Evolutionary conservation across 2,113 vertebrate genomes (phyloP).

Genomic region (Prinia subflava): DNA sequence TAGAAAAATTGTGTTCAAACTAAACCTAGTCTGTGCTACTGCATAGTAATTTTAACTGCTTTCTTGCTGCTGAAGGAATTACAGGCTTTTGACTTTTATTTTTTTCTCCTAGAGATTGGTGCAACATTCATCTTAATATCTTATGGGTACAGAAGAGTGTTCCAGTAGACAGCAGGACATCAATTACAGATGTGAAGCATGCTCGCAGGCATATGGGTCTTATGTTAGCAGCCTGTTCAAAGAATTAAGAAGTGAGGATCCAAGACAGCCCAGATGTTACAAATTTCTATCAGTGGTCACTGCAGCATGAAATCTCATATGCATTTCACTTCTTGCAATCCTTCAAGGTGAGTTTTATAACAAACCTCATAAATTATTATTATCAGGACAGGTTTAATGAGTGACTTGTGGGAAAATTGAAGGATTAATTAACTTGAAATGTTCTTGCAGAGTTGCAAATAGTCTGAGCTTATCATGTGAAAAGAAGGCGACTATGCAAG

Average conservation of each 20-base stretch:
- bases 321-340: constrained; percentile 92
- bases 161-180: constrained; percentile 89
- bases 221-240: constrained; percentile 88
- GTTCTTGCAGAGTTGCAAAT: neutral
- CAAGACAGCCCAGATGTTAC: constrained; percentile 93
- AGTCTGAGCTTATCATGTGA: neutral
- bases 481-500: neutral
- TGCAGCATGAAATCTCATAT: constrained; percentile 91
- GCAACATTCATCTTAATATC: constrained; percentile 45
- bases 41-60: neutral
- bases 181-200: constrained; percentile 93
- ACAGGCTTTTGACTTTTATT: neutral
- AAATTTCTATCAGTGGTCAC: constrained; percentile 90
- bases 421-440: constrained; percentile 30
- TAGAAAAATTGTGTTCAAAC: neutral
- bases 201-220: constrained; percentile 90
- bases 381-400: constrained; percentile 30
- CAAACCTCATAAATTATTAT: constrained; percentile 49
- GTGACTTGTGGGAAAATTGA: constrained; percentile 6
- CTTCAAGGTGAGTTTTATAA: constrained; percentile 84
- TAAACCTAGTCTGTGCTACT: neutral
- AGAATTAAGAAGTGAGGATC: constrained; percentile 87
- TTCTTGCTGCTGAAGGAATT: neutral
- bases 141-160: constrained; percentile 84
- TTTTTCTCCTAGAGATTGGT: neutral